Base-by-base conservation (phyloP, 35 echinoderm and acorn worm genomes). In the Holothuria glaberrima region DNA sequence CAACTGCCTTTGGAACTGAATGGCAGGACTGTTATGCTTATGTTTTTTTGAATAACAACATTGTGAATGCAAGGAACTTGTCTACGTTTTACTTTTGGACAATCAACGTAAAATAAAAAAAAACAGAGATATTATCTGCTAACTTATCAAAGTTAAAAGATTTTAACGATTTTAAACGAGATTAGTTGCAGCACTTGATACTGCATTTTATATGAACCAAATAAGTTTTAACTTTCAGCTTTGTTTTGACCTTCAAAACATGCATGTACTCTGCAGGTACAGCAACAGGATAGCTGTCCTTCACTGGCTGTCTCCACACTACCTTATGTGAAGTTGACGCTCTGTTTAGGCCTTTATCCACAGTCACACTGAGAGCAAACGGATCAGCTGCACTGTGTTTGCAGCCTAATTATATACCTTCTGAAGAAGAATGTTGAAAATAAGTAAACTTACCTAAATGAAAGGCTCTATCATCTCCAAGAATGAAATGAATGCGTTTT, bases 401-500 rank as follows among this genome's bases (percentile, higher is more conserved):
- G 86, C 93, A 91, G 20, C 70, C 87, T 75, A 84, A 90, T 59
- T 92, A 85, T 30, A 95, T 44, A n/a, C n/a, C 10, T 85, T 95
- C 90, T 27, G 82, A 89, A 71, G 91, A 68, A 62, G 82, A 88
- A 59, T 9, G 65, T 86, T 69, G 60, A 68, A 21, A 68, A n/a
- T n/a, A n/a, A n/a, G n/a, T n/a, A n/a, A n/a, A n/a, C n/a, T n/a
- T n/a, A n/a, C n/a, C n/a, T n/a, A n/a, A n/a, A n/a, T n/a, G n/a
- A n/a, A n/a, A n/a, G n/a, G n/a, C n/a, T n/a, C n/a, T n/a, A n/a
- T n/a, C n/a, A n/a, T n/a, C n/a, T n/a, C n/a, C n/a, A n/a, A n/a
- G n/a, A n/a, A n/a, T n/a, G n/a, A n/a, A n/a, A n/a, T n/a, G n/a
- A n/a, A n/a, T n/a, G n/a, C n/a, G n/a, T n/a, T n/a, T n/a, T n/a